Evolutionary conservation across 2,113 vertebrate genomes (phyloP).

Genomic region (Apus apus): DNA sequence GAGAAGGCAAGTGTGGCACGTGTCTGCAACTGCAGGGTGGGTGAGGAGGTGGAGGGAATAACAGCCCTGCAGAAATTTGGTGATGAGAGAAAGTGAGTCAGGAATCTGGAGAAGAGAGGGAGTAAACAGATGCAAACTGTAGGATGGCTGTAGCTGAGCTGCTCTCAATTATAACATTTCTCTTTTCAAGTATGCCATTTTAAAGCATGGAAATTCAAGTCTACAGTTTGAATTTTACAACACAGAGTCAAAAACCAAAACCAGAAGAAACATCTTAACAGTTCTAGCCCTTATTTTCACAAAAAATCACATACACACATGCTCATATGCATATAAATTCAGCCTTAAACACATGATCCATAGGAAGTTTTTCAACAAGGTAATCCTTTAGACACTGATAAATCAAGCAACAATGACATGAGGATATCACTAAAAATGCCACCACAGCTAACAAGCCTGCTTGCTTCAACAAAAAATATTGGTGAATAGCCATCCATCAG

Average conservation of each 20-base stretch:
- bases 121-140: background rate
- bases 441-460: conserved; percentile 47
- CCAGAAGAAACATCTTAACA: conserved; percentile 6
- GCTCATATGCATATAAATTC: background rate
- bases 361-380: conserved; percentile 16
- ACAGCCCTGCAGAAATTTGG: background rate
- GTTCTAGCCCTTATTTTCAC: conserved; percentile 31
- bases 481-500: conserved; percentile 37
- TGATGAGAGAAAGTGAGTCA: background rate
- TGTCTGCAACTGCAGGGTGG: background rate
- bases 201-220: background rate
- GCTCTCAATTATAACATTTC: background rate
- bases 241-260: conserved; percentile 1
- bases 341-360: background rate
- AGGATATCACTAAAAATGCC: conserved; percentile 41
- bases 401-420: conserved; percentile 13
- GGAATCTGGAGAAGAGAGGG: background rate
- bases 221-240: conserved; percentile 17
- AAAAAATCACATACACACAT: background rate
- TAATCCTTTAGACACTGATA: conserved; percentile 27
- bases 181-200: background rate
- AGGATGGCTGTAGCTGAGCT: background rate
- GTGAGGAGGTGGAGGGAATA: background rate
- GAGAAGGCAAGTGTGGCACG: rapidly evolving
- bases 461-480: conserved; percentile 39